Conservation (phyloP, 2,113 vertebrate genomes). For the Chaetodon trifascialis region DNA sequence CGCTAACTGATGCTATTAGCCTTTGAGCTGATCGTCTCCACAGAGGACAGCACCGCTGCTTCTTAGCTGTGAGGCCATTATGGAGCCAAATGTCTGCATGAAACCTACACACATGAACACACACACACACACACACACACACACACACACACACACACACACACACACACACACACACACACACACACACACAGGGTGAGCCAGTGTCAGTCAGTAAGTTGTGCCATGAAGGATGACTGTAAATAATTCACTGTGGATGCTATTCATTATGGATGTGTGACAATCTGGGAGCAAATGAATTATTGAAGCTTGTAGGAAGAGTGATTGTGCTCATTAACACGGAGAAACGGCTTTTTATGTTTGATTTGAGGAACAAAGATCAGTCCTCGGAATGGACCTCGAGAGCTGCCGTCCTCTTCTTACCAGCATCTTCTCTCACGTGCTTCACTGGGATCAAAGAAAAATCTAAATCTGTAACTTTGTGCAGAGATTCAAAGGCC, state of each 20-base stretch:
- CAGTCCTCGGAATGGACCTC: conserved; percentile 27
- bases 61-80: neutral
- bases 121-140: no score
- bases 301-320: conserved; percentile 62
- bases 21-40: conserved; percentile 12
- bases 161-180: conserved; percentile 8
- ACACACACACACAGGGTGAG: conserved; percentile 41
- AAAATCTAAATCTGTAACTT: no score
- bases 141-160: neutral
- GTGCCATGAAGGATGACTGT: conserved; percentile 55
- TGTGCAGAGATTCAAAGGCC: neutral
- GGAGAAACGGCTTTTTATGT: conserved; percentile 55
- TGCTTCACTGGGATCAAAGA: neutral
- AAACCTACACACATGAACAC: conserved; percentile 14
- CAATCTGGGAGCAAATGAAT: conserved; percentile 66
- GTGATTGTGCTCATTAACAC: conserved; percentile 68
- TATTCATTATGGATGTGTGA: conserved; percentile 75
- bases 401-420: conserved; percentile 16
- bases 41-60: conserved; percentile 10
- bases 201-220: conserved; percentile 60
- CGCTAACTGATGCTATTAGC: neutral
- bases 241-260: conserved; percentile 74
- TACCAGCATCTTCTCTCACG: neutral
- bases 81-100: conserved; percentile 13
- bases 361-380: conserved; percentile 66